phyloP scores from a whole-genome alignment of 1,140 invertebrate species.

The Magallana gigas region DNA sequence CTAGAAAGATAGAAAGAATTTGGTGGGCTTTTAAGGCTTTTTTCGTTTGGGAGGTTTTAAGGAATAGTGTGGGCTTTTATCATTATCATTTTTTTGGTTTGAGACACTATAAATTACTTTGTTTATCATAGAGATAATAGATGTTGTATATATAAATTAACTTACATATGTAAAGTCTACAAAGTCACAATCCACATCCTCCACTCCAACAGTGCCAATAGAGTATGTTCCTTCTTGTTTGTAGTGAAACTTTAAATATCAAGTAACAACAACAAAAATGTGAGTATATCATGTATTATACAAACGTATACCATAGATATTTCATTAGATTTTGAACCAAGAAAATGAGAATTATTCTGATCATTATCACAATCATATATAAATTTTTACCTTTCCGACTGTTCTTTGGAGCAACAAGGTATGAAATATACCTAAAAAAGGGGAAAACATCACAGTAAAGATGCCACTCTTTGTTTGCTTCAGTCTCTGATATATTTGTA shows the following conservation, averaged over 20 bases:
- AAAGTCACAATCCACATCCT: slow-evolving; percentile 97
- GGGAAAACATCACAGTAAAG: background rate
- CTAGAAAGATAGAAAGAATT: too few relatives aligned
- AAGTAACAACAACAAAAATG: background rate
- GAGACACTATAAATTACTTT: too few relatives aligned
- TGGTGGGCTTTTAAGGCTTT: too few relatives aligned
- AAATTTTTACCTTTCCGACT: slow-evolving; percentile 87
- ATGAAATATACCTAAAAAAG: slow-evolving; percentile 88
- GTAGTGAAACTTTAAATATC: slow-evolving; percentile 87
- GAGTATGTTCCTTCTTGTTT: slow-evolving; percentile 96
- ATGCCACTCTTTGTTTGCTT: too few relatives aligned
- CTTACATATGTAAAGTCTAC: slow-evolving; percentile 96
- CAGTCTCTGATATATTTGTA: too few relatives aligned
- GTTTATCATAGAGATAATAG: too few relatives aligned
- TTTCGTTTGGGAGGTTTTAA: too few relatives aligned
- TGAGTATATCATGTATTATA: background rate
- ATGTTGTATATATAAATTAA: slow-evolving; percentile 41
- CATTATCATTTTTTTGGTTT: too few relatives aligned
- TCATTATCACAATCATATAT: too few relatives aligned
- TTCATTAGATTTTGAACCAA: background rate
- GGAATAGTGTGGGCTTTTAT: too few relatives aligned
- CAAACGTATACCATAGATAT: background rate
- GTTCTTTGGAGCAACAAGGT: slow-evolving; percentile 96
- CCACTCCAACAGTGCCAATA: slow-evolving; percentile 95
- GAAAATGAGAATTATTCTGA: background rate